These are phyloP conservation scores for Blennius ocellaris DNA, from an alignment of 2,113 vertebrate species.

Conservation along the genomic window DNA sequence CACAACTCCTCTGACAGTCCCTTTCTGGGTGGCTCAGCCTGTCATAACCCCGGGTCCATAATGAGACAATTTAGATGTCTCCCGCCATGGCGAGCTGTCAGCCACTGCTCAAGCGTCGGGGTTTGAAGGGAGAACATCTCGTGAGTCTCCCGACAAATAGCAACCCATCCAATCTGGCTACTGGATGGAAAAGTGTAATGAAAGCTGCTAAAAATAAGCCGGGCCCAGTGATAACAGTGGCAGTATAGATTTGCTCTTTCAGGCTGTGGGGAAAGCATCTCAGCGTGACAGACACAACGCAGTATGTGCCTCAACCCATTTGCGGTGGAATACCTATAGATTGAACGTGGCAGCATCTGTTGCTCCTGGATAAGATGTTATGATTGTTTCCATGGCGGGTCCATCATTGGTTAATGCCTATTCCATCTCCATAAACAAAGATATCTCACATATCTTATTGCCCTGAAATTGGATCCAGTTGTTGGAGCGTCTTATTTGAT, in stretches of 20 bases:
- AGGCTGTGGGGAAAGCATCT: slow-evolving; percentile 48
- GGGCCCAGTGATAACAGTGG: slow-evolving; percentile 62
- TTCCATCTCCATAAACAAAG: slow-evolving; percentile 70
- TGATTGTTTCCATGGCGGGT: slow-evolving; percentile 50
- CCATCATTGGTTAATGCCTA: slow-evolving; percentile 54
- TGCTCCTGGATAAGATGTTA: slow-evolving; percentile 42
- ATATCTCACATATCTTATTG: slow-evolving; percentile 62
- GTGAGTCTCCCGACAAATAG: slow-evolving; percentile 70
- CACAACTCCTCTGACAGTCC: slow-evolving; percentile 59
- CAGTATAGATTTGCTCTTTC: slow-evolving; percentile 75
- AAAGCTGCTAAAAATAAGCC: slow-evolving; percentile 82
- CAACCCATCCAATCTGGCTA: slow-evolving; percentile 66
- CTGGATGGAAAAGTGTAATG: slow-evolving; percentile 71
- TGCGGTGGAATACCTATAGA: slow-evolving; percentile 24
- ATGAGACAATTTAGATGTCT: slow-evolving; percentile 84
- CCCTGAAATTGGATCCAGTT: slow-evolving; percentile 64
- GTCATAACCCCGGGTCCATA: slow-evolving; percentile 76
- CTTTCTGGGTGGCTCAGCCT: slow-evolving; percentile 64
- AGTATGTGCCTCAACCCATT: slow-evolving; percentile 23
- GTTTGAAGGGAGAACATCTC: slow-evolving; percentile 69
- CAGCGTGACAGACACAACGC: slow-evolving; percentile 38
- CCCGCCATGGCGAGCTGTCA: slow-evolving; percentile 75
- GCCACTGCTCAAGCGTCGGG: slow-evolving; percentile 42
- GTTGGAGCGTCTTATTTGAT: slow-evolving; percentile 53
- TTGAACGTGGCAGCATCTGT: slow-evolving; percentile 33